These are phyloP conservation scores for Metopia argyrocephala DNA, from an alignment of 2,888 invertebrate genomes.

Conservation along the genomic window DNA sequence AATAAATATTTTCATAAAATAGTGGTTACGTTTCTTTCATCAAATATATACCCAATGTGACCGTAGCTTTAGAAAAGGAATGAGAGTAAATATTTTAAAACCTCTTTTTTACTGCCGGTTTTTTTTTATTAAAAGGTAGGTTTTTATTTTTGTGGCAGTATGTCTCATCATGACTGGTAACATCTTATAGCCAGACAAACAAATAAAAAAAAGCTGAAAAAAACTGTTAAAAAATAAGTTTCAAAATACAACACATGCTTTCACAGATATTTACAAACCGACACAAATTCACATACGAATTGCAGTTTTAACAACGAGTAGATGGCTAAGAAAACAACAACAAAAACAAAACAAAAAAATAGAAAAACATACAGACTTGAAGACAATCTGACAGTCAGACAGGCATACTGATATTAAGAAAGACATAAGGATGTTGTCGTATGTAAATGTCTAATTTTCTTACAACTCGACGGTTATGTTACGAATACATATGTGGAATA, in stretches of 20 bases:
- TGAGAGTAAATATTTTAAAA: conserved; percentile 54
- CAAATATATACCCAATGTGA: no score
- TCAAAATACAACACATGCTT: conserved; percentile 10
- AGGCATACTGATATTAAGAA: conserved; percentile 4
- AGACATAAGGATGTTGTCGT: conserved; percentile 53
- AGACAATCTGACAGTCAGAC: conserved; percentile 13
- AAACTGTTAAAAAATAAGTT: neutral
- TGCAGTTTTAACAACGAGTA: conserved; percentile 9
- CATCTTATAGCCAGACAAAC: conserved; percentile 14
- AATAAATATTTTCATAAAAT: no score
- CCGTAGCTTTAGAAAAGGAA: conserved; percentile 18
- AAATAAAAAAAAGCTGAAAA: no score
- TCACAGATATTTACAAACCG: neutral
- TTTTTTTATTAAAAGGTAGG: conserved; percentile 55
- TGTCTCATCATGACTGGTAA: conserved; percentile 54
- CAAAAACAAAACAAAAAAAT: no score
- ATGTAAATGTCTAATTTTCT: conserved; percentile 62
- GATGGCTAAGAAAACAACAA: no score
- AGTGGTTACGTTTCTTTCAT: no score
- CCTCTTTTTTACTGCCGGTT: conserved; percentile 9
- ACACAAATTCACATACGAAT: neutral
- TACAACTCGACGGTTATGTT: conserved; percentile 53
- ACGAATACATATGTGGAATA: conserved; percentile 52
- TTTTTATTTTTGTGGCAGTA: conserved; percentile 50
- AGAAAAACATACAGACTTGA: conserved; percentile 5